Conservation (phyloP, 2,797 vertebrate species). For the Sardinella longiceps region DNA sequence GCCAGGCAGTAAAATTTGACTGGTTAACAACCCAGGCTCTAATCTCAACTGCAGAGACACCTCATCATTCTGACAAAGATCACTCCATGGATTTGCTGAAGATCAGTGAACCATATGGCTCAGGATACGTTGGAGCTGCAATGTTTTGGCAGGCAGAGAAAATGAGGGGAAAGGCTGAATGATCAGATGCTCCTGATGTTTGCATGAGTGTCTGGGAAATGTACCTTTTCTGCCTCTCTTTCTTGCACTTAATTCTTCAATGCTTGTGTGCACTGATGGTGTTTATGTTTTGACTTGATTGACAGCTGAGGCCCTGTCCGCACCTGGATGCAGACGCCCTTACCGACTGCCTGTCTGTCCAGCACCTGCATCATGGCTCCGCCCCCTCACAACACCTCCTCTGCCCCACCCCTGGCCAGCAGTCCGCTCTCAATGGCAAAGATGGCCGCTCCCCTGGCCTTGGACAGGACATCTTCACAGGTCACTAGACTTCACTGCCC, state of each 20-base stretch:
- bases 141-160: constrained; percentile 5
- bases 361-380: constrained; percentile 85
- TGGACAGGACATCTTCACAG: constrained; percentile 89
- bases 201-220: neutral
- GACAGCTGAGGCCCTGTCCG: constrained; percentile 83
- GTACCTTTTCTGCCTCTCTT: neutral
- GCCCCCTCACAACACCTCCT: constrained; percentile 78
- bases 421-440: constrained; percentile 81
- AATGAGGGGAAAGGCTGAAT: neutral
- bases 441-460: constrained; percentile 76
- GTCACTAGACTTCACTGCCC: constrained; percentile 63
- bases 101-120: neutral
- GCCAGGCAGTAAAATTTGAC: neutral
- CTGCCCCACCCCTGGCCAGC: constrained; percentile 69
- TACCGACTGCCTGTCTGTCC: constrained; percentile 87
- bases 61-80: constrained; percentile 24
- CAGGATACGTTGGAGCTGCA: neutral
- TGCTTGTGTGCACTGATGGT: neutral
- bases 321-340: constrained; percentile 86
- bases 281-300: constrained; percentile 33
- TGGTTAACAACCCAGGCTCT: constrained; percentile 3
- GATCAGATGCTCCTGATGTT: neutral
- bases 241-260: neutral
- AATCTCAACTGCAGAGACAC: constrained; percentile 6
- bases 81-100: neutral